Conservation (phyloP, 1,140 invertebrate genomes). For the Hetaerina americana region DNA sequence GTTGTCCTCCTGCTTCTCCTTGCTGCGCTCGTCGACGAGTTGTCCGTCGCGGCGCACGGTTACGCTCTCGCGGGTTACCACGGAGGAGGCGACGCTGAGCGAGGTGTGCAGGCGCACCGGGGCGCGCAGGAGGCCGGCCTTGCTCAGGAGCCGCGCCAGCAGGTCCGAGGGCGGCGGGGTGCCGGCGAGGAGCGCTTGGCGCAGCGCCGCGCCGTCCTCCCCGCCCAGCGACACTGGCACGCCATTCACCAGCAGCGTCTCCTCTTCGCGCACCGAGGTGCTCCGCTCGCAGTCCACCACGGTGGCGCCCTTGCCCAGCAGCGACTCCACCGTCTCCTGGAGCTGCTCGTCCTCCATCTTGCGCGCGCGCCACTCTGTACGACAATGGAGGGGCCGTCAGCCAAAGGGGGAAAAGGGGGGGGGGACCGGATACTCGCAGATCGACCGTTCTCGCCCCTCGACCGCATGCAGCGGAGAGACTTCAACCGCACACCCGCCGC, state of each 20-base stretch:
- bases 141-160: conserved; percentile 53
- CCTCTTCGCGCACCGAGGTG: conserved; percentile 54
- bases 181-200: conserved; percentile 52
- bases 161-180: conserved; percentile 50
- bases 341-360: conserved; percentile 59
- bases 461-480: too few relatives aligned
- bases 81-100: conserved; percentile 55
- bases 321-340: conserved; percentile 61
- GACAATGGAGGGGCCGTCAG: too few relatives aligned
- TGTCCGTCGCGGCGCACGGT: conserved; percentile 52
- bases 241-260: conserved; percentile 60
- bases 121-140: conserved; percentile 49
- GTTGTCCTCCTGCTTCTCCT: conserved; percentile 60
- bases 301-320: conserved; percentile 57
- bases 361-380: too few relatives aligned
- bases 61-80: conserved; percentile 59
- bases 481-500: too few relatives aligned
- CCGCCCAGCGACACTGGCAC: conserved; percentile 53
- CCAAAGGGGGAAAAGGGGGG: too few relatives aligned
- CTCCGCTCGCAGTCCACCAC: conserved; percentile 65
- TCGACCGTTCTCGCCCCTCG: too few relatives aligned
- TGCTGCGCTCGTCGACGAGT: conserved; percentile 53
- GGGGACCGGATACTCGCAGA: too few relatives aligned
- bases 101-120: conserved; percentile 59
- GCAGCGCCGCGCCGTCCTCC: conserved; percentile 53